Base-by-base conservation (phyloP, 2,797 vertebrate genomes). In the Atherinosoma microstoma region DNA sequence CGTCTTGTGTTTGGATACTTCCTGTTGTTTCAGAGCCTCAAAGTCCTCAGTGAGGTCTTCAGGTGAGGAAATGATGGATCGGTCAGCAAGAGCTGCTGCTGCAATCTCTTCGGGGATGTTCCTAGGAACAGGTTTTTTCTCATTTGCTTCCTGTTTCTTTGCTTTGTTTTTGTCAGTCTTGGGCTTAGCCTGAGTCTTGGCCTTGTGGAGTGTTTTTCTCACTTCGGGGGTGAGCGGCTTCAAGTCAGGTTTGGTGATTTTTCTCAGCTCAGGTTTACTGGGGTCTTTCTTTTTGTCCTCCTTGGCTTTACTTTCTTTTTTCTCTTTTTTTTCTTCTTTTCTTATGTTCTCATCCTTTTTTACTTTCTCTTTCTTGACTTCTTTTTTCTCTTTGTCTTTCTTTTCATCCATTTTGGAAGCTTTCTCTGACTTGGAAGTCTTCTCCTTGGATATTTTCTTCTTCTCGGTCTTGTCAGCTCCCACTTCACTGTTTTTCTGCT, bases 41-140 rank as follows among this genome's bases (percentile, higher is more conserved):
- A 99, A 99, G 90, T 99, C 98, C 80, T 97, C 96, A 4, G 98
- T 99, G 49, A 99, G 96, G 84, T 99, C 98, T 89, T 99, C 98
- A 4, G 98, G 98, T 11, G 98, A 98, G 65, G 98, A 99, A 22
- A 97, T 89, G 12, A 93, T 89, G 42, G 96, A 93, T 73, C 95
- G 92, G 75, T 96, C 95, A 35, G 96, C 95, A 70, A 92, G 54
- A 56, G 87, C 92, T 62, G 91, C 80, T 30, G 87, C 84, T 42
- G 91, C 73, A 0, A 89, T 77, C 64, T 90, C 68, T 81, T 89
- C 88, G 1, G 90, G 76, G n/a, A 87, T 67, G 57, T 92, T 90
- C 82, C 91, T 85, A 20, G 93, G 83, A 63, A 93, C 74, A 0
- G 87, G 75, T 78, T 94, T 96, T 76, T 96, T 95, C 79, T 96